These are phyloP conservation scores for Sphaerodactylus townsendi DNA, from an alignment of 2,113 vertebrate genomes.

Conservation along the genomic window DNA sequence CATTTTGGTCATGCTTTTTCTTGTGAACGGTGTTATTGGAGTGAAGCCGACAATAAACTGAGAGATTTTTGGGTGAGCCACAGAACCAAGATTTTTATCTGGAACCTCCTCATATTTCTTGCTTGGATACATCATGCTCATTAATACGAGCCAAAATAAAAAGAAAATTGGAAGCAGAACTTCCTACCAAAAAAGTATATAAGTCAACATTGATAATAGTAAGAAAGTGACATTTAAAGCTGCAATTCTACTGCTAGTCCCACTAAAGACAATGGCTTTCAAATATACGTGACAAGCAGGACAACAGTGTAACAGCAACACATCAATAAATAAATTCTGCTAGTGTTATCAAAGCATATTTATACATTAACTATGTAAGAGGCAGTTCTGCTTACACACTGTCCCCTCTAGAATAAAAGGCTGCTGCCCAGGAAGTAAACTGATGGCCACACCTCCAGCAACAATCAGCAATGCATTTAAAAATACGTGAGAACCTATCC, in stretches of 20 bases:
- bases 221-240: neutral
- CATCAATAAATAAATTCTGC: neutral
- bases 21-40: conserved; percentile 50
- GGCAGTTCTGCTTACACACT: neutral
- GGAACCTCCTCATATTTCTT: conserved; percentile 65
- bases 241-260: neutral
- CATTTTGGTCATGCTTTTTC: conserved; percentile 74
- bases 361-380: neutral
- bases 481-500: too few species aligned
- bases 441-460: too few species aligned
- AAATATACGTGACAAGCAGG: neutral
- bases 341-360: neutral
- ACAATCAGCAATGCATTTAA: too few species aligned
- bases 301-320: neutral
- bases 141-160: conserved; percentile 78
- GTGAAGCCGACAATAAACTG: conserved; percentile 72
- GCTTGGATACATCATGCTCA: conserved; percentile 81
- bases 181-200: conserved; percentile 62
- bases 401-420: too few species aligned
- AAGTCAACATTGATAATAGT: neutral
- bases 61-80: conserved; percentile 66
- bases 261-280: neutral
- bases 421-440: too few species aligned
- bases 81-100: conserved; percentile 61
- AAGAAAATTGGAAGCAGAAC: conserved; percentile 78